phyloP scores from a whole-genome alignment of 2,113 vertebrate genomes.

The Tragelaphus imberbis region DNA sequence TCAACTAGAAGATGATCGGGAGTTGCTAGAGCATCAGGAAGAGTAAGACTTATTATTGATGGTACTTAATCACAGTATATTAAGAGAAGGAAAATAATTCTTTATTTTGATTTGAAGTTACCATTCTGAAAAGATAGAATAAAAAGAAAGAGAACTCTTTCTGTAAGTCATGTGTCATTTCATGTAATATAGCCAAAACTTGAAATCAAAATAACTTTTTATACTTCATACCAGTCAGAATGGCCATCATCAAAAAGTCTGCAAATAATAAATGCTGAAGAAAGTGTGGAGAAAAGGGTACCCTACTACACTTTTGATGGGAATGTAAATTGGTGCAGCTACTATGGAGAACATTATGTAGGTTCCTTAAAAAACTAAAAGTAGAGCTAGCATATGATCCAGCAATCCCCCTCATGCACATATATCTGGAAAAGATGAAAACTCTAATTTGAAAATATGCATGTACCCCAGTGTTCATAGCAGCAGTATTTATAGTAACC shows the following conservation, averaged over 20 bases:
- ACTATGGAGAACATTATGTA: background rate
- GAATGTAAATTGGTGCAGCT: background rate
- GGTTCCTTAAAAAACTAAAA: background rate
- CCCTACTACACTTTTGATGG: background rate
- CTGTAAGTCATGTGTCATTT: background rate
- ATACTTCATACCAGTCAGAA: background rate
- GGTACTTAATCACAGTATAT: background rate
- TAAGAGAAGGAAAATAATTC: background rate
- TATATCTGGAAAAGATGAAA: background rate
- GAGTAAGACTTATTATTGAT: conserved; percentile 82
- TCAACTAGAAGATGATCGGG: conserved; percentile 93
- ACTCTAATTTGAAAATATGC: background rate
- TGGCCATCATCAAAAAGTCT: background rate
- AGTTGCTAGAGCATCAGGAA: conserved; percentile 84
- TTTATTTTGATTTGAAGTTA: background rate
- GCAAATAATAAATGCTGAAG: background rate
- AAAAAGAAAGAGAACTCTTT: background rate
- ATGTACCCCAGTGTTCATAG: background rate
- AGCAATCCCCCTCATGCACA: background rate
- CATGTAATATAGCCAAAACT: background rate
- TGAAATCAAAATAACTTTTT: conserved; percentile 7
- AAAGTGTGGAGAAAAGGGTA: background rate
- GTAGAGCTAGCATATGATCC: background rate
- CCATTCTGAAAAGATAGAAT: background rate
- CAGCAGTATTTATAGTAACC: background rate